These are phyloP conservation scores for Drosophila serrata DNA, from an alignment of 1,140 invertebrate species.

Conservation along the genomic window DNA sequence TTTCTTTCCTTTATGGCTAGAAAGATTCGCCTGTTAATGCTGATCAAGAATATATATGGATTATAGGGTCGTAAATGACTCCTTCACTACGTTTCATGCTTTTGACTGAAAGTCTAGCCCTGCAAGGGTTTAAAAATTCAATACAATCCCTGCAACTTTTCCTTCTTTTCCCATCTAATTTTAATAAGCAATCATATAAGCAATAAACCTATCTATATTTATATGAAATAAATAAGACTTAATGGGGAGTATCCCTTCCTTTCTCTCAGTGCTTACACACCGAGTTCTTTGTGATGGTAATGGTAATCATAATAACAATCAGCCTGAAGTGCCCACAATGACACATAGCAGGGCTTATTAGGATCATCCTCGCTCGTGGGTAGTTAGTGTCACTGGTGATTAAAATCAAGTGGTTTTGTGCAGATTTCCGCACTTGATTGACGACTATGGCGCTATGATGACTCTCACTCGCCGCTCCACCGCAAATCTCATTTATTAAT, in stretches of 20 bases:
- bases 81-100: no score
- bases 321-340: constrained; percentile 39
- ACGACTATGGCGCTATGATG: neutral
- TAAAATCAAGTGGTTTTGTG: constrained; percentile 34
- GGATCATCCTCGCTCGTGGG: constrained; percentile 16
- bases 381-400: constrained; percentile 27
- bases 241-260: neutral
- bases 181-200: neutral
- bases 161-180: no score
- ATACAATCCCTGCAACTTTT: no score
- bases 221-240: neutral
- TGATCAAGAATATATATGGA: no score
- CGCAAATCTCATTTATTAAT: constrained; percentile 14
- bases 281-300: constrained; percentile 24
- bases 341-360: constrained; percentile 47
- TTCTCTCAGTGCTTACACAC: constrained; percentile 1
- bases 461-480: neutral
- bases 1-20: no score
- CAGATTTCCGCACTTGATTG: constrained; percentile 25
- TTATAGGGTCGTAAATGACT: no score
- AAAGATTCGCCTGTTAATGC: no score
- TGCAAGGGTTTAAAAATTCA: no score
- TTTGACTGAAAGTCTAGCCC: no score
- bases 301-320: constrained; percentile 66
- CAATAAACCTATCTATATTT: neutral